phyloP scores from a whole-genome alignment of 2,113 vertebrate species.

The Osmerus mordax region DNA sequence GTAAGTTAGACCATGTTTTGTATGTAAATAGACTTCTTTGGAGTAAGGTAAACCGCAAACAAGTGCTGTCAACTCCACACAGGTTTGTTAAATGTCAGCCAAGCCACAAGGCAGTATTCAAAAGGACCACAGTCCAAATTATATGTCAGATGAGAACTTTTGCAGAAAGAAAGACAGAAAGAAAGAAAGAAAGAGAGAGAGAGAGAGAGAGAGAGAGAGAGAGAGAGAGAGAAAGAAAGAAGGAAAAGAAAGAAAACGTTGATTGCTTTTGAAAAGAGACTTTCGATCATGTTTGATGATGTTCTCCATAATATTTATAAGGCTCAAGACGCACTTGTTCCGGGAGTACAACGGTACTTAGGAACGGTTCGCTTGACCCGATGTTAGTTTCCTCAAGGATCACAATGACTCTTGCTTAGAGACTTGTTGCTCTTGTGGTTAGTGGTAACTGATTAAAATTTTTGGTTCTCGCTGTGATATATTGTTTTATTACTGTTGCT shows the following conservation, averaged over 20 bases:
- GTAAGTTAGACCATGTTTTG: constrained; percentile 20
- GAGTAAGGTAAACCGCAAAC: constrained; percentile 55
- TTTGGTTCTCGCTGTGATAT: too few relatives aligned
- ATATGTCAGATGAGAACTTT: constrained; percentile 59
- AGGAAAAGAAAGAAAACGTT: constrained; percentile 37
- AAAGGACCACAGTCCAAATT: constrained; percentile 57
- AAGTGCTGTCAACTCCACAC: constrained; percentile 50
- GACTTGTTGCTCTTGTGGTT: too few relatives aligned
- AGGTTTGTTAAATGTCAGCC: constrained; percentile 67
- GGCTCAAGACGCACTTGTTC: too few relatives aligned
- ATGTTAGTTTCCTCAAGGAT: too few relatives aligned
- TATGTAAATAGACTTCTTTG: constrained; percentile 37
- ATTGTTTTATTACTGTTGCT: too few relatives aligned
- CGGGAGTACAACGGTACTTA: too few relatives aligned
- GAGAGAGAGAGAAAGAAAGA: constrained; percentile 19
- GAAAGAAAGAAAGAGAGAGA: background rate
- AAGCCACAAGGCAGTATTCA: constrained; percentile 56
- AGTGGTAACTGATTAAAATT: too few relatives aligned
- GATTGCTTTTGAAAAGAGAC: constrained; percentile 38
- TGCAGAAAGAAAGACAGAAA: constrained; percentile 36
- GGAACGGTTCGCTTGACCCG: too few relatives aligned
- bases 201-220: constrained; percentile 20
- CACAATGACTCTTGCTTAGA: too few relatives aligned
- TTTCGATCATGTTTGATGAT: constrained; percentile 24
- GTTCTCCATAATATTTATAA: constrained; percentile 42